Evolutionary conservation across 2,113 vertebrate species (phyloP).

Genomic region (Malurus cyaneus): DNA sequence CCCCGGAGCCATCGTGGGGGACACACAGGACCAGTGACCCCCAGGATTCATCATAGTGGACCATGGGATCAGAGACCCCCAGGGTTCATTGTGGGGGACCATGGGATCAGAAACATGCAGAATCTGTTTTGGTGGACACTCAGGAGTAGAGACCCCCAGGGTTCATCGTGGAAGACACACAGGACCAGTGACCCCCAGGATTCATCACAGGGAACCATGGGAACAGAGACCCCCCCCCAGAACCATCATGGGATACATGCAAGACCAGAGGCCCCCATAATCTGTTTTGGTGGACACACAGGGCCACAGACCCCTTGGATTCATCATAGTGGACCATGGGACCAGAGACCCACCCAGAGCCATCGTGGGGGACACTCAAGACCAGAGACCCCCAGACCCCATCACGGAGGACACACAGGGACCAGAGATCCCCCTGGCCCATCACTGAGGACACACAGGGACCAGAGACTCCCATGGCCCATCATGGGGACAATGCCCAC

Average conservation of each 20-base stretch:
- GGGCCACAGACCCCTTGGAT: no score
- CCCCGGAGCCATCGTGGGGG: not conserved
- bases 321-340: no score
- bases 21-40: not conserved
- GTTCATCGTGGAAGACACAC: not conserved
- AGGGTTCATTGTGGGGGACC: not conserved
- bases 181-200: not conserved
- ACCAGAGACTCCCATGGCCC: not conserved
- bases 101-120: no score
- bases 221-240: not conserved
- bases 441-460: not conserved
- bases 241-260: not conserved
- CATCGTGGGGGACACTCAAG: accelerated
- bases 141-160: not conserved
- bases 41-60: not conserved
- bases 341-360: no score
- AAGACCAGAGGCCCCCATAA: not conserved
- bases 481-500: not conserved
- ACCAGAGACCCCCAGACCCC: accelerated
- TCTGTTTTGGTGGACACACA: not conserved
- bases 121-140: not conserved
- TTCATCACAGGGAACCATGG: no score
- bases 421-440: not conserved
- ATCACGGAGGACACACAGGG: accelerated
- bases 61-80: no score